Percentiles rank a stretch among this genome's conserved stretches.
These are phyloP conservation scores for Polyodon spathula DNA, from an alignment of 2,113 vertebrate genomes.

Conservation along the genomic window DNA sequence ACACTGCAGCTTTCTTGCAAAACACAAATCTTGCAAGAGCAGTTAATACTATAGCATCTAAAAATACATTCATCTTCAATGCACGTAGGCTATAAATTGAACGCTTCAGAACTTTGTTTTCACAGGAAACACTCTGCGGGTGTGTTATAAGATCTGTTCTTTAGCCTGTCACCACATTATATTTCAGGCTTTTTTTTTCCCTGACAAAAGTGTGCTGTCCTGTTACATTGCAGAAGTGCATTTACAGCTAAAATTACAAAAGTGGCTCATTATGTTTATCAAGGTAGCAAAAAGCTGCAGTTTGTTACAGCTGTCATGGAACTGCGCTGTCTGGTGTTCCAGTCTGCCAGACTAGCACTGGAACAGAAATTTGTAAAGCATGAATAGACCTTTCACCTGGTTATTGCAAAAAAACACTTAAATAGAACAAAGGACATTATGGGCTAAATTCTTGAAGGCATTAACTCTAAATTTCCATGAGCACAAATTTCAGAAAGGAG, in stretches of 20 bases:
- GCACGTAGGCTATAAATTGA: slow-evolving; percentile 49
- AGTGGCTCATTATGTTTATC: slow-evolving; percentile 40
- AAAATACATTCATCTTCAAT: slow-evolving; percentile 36
- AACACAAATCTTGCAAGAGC: neutral
- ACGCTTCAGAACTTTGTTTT: slow-evolving; percentile 56
- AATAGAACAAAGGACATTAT: too few relatives aligned
- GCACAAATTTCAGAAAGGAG: too few relatives aligned
- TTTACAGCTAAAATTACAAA: slow-evolving; percentile 49
- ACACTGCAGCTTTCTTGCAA: too few relatives aligned
- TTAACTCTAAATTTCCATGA: too few relatives aligned
- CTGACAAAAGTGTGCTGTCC: slow-evolving; percentile 31
- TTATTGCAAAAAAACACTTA: neutral
- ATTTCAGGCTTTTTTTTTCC: slow-evolving; percentile 34
- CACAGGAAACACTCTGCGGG: slow-evolving; percentile 45
- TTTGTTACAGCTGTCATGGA: slow-evolving; percentile 36
- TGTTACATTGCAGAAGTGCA: slow-evolving; percentile 32
- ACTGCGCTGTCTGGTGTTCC: slow-evolving; percentile 19
- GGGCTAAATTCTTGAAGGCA: too few relatives aligned
- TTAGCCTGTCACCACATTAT: slow-evolving; percentile 53
- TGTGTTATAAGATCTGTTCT: slow-evolving; percentile 52
- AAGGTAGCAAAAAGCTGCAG: slow-evolving; percentile 31
- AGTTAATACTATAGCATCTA: slow-evolving; percentile 15
- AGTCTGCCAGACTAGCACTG: slow-evolving; percentile 15
- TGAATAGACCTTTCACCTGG: slow-evolving; percentile 41
- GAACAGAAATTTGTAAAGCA: slow-evolving; percentile 23